Evolutionary conservation across 2,888 invertebrate species (phyloP), one percentile per base, ranked within the genome.

Genomic region (Crepidodera aurea): DNA sequence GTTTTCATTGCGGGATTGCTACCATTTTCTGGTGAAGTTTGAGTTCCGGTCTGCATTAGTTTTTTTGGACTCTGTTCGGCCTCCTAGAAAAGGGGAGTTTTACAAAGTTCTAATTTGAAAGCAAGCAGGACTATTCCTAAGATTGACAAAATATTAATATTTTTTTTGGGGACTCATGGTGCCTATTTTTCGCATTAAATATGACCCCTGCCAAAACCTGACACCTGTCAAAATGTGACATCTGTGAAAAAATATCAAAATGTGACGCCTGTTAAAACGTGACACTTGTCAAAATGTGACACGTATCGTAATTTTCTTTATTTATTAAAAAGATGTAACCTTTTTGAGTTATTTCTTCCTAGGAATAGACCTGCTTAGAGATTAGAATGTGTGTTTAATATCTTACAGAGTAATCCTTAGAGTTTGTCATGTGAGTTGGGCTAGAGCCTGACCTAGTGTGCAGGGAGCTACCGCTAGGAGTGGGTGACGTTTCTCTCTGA

Each of bases 31-130:
- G 90, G 90, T 22, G 90, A 89, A 0, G 90, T 90, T 79, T 90
- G 90, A 1, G 90, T 90, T 39, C 88, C 87, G 7, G 88, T 85
- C 76, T 88, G 88, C 1, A 87, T 86, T 16, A 87, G 79, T 77
- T 77, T 78, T 62, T 79, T 80, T 6, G 79, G 76, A 71, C 77
- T 79, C 62, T 75, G 74, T 39, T 78, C 79, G n/a, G 74, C 70
- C 39, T 82, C 81, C 81, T 81, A 48, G 27, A 12, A 48, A 25
- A 46, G 16, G 8, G 12, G 37, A 15, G 18, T 27, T 12, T 51
- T 18, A 7, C 55, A 27, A 15, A 57, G 51, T 37, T 50, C 27
- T 25, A 27, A n/a, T 25, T 25, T 25, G 25, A n/a, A n/a, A n/a
- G 25, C 25, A 25, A 3, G 7, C 16, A 15, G 12, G 44, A 18